Base-by-base conservation (phyloP, 2,888 invertebrate species). In the Euspilapteryx auroguttella region DNA sequence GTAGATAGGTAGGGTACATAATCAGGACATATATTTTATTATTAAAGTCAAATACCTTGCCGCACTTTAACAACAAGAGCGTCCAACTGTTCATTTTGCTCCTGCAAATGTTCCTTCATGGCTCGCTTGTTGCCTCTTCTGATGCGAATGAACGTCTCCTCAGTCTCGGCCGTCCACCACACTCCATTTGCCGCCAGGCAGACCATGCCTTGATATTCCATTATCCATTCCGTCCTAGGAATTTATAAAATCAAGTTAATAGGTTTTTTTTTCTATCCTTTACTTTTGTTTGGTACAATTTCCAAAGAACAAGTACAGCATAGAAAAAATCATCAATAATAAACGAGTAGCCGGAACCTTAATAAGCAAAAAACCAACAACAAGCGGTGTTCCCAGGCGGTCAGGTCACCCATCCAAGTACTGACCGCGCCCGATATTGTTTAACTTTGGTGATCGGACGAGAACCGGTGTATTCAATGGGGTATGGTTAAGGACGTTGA, bases 161-260 rank as follows among this genome's bases (percentile, higher is more conserved):
- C 95, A 0, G 94, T 92, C 56, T 95, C 94, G 5, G 91, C 91
- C 0, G 94, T 95, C 94, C 94, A 95, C 94, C 94, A 95, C 2
- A 95, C 87, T 44, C 89, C 88, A 69, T 92, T 92, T 0, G 89
- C 89, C 0, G 87, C 90, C 11, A 92, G 64, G 37, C 87, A 83
- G 24, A 91, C 83, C 90, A 91, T 91, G 28, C 94, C 94, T 53
- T 89, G 88, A 62, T 89, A 94, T 40, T 89, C 85, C 49, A 93
- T 48, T 78, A 94, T 92, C 94, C 94, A 95, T 14, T 89, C 83
- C 2, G 86, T 83, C 51, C 94, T 86, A 12, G 54, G 14, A n/a
- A 20, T 11, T 10, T n/a, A 9, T n/a, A n/a, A n/a, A n/a, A n/a
- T n/a, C n/a, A n/a, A n/a, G n/a, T n/a, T n/a, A n/a, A n/a, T n/a